Percentiles rank a stretch among this genome's conserved stretches.
These are phyloP conservation scores for Mimas tiliae DNA, from an alignment of 2,888 invertebrate species.

Conservation along the genomic window DNA sequence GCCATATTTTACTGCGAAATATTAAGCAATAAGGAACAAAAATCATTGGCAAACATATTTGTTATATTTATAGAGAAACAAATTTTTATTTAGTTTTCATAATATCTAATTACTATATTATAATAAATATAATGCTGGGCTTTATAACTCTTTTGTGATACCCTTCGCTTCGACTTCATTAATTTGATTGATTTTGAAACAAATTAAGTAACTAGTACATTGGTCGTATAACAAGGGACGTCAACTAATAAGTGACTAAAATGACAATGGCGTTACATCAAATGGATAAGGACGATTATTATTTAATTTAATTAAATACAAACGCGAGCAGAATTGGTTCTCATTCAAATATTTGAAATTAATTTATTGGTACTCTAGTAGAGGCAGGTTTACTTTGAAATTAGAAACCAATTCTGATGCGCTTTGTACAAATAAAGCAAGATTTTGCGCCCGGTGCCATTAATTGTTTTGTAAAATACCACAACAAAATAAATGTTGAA, in stretches of 20 bases:
- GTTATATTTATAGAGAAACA: too few species aligned
- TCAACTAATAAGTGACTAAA: conserved; percentile 58
- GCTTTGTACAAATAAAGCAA: conserved; percentile 47
- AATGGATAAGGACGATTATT: conserved; percentile 60
- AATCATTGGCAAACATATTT: too few species aligned
- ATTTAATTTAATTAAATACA: conserved; percentile 52
- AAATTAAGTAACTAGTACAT: conserved; percentile 41
- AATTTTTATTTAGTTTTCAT: too few species aligned
- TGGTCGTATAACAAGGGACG: conserved; percentile 48
- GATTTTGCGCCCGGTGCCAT: conserved; percentile 55
- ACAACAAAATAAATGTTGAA: background rate
- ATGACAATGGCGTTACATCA: conserved; percentile 58
- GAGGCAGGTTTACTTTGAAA: conserved; percentile 30
- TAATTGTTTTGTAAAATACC: background rate
- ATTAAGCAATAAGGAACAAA: too few species aligned
- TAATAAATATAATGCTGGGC: too few species aligned
- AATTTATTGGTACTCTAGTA: conserved; percentile 15
- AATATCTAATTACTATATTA: too few species aligned
- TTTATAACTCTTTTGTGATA: too few species aligned
- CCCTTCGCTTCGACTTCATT: background rate
- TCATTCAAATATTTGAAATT: conserved; percentile 34
- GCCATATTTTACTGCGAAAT: too few species aligned
- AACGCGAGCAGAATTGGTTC: conserved; percentile 53
- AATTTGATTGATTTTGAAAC: background rate
- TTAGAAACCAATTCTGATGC: conserved; percentile 57